phyloP scores from a whole-genome alignment of 1,140 invertebrate genomes.

The Drosophila hydei region DNA sequence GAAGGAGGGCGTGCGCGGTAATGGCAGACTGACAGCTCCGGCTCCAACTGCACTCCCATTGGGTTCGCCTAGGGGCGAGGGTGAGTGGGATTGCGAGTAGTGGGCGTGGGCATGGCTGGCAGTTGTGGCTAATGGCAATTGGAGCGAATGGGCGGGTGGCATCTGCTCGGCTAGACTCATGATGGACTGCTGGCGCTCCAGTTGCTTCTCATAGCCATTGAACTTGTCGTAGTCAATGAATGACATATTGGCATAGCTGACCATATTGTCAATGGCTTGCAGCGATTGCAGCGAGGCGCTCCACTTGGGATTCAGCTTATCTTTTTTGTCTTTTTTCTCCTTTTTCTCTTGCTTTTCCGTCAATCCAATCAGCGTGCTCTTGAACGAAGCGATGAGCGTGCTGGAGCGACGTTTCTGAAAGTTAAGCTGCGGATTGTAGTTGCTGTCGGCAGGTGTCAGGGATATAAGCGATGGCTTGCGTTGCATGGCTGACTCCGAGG shows the following conservation, averaged over 20 bases:
- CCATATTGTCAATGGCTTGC: conserved; percentile 83
- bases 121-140: conserved; percentile 44
- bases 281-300: conserved; percentile 80
- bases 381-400: conserved; percentile 73
- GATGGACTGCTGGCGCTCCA: conserved; percentile 74
- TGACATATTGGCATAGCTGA: conserved; percentile 83
- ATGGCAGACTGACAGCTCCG: conserved; percentile 24
- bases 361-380: conserved; percentile 57
- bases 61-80: conserved; percentile 41
- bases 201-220: conserved; percentile 79
- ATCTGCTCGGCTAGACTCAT: conserved; percentile 67
- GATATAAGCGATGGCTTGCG: conserved; percentile 59
- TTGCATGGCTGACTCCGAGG: conserved; percentile 8
- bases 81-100: conserved; percentile 33
- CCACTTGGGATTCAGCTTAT: conserved; percentile 81
- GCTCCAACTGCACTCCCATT: conserved; percentile 18
- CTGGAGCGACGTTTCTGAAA: conserved; percentile 77
- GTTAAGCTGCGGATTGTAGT: conserved; percentile 61
- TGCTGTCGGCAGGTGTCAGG: conserved; percentile 39
- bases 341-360: conserved; percentile 22
- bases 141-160: conserved; percentile 14
- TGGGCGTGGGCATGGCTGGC: conserved; percentile 11
- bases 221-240: conserved; percentile 84
- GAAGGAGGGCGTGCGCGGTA: conserved; percentile 41
- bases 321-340: conserved; percentile 61